These are phyloP conservation scores for Tragopan temminckii DNA, from an alignment of 2,797 vertebrate species.

Conservation along the genomic window DNA sequence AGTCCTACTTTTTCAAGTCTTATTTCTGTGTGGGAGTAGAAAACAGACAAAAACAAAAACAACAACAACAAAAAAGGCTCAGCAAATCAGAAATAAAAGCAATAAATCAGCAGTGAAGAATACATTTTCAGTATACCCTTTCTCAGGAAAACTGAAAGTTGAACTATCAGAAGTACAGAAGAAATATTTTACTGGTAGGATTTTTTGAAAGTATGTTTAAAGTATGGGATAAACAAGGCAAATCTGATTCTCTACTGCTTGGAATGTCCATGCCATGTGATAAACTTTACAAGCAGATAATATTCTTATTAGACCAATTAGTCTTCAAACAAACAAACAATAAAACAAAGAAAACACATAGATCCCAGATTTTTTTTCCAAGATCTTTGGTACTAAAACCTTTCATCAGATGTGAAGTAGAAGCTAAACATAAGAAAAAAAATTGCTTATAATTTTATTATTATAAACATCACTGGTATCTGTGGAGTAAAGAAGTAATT, in stretches of 20 bases:
- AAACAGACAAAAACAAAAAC: too few relatives aligned
- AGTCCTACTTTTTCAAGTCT: background rate
- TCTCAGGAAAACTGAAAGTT: background rate
- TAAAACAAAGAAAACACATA: accelerated
- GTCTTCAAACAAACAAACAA: background rate
- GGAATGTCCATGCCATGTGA: background rate
- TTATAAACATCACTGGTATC: background rate
- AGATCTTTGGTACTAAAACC: background rate
- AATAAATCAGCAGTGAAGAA: background rate
- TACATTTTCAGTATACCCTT: background rate
- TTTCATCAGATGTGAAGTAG: background rate
- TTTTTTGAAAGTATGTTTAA: background rate
- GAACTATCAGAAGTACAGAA: background rate
- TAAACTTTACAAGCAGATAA: background rate
- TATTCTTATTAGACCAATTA: background rate
- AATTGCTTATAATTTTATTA: background rate
- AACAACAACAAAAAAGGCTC: background rate
- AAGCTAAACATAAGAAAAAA: background rate
- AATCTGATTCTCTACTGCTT: background rate
- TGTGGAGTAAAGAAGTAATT: background rate
- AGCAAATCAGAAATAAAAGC: background rate
- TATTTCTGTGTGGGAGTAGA: background rate
- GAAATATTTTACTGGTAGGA: background rate
- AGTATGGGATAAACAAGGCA: background rate
- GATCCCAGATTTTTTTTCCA: background rate